These are phyloP conservation scores for Cygnus atratus DNA, from an alignment of 2,113 vertebrate species.

Conservation along the genomic window DNA sequence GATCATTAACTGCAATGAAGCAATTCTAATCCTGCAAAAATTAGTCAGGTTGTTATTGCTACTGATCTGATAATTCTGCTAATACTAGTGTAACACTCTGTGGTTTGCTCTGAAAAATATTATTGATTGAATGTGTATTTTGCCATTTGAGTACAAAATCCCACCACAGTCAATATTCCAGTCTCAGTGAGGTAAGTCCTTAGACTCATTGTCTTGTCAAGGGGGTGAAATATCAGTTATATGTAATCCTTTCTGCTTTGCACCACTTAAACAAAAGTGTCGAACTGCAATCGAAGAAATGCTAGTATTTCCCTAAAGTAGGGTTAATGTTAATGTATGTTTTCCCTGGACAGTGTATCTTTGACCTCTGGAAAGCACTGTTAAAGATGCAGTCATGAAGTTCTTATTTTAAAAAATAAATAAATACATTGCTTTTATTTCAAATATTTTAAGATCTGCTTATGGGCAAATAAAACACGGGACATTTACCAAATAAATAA, in stretches of 20 bases:
- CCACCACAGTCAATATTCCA: conserved; percentile 13
- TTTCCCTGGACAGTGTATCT: not conserved
- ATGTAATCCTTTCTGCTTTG: not conserved
- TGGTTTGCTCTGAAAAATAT: not conserved
- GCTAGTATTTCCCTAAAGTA: not conserved
- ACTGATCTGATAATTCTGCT: conserved; percentile 28
- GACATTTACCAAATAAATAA: not conserved
- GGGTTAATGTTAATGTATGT: not conserved
- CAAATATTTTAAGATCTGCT: not conserved
- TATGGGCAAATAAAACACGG: not conserved
- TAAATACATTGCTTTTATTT: not conserved
- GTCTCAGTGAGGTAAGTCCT: not conserved
- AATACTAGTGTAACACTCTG: not conserved
- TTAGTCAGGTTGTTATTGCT: not conserved
- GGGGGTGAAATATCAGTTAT: not conserved
- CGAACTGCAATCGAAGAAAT: not conserved
- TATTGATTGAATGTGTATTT: conserved; percentile 20
- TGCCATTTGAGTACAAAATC: conserved; percentile 2
- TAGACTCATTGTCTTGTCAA: not conserved
- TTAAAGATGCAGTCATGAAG: not conserved
- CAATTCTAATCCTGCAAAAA: conserved; percentile 34
- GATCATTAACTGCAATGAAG: conserved; percentile 4
- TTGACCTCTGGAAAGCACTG: not conserved
- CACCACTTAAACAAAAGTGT: not conserved
- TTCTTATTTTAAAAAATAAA: not conserved